Percentiles rank a stretch among this genome's conserved stretches.
phyloP scores from a whole-genome alignment of 1,140 invertebrate genomes.

The Listronotus bonariensis region DNA sequence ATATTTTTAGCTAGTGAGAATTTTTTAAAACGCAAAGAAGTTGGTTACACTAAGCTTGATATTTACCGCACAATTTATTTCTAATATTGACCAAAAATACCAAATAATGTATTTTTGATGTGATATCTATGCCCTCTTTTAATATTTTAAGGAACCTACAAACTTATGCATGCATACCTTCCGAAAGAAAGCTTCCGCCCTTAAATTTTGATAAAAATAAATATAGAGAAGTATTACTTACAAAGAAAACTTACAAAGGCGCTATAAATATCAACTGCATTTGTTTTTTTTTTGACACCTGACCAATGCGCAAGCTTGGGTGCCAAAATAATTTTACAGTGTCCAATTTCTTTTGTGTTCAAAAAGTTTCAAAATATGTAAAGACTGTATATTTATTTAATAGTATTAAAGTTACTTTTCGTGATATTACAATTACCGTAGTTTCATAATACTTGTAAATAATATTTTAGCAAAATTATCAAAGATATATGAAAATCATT shows the following conservation, averaged over 20 bases:
- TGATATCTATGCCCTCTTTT: no score
- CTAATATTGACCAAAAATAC: no score
- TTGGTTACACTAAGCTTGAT: no score
- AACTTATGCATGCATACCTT: no score
- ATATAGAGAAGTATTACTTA: background rate
- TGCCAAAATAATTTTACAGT: slow-evolving; percentile 1
- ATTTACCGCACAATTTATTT: no score
- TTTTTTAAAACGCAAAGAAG: background rate
- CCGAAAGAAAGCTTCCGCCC: no score
- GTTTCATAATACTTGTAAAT: background rate
- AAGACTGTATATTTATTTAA: slow-evolving; percentile 21
- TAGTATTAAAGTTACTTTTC: slow-evolving; percentile 10
- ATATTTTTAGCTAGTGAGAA: background rate
- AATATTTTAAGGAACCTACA: no score
- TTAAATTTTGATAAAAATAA: no score
- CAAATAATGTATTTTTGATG: no score
- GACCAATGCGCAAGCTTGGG: slow-evolving; percentile 11
- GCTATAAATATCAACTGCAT: background rate
- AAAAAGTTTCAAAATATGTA: slow-evolving; percentile 14
- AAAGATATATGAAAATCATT: background rate
- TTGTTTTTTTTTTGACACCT: background rate
- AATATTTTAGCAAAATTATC: background rate
- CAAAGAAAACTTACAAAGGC: background rate
- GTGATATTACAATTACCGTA: slow-evolving; percentile 24
- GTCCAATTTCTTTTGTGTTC: background rate